Percentiles rank a stretch among this genome's conserved stretches.
Evolutionary conservation across 2,888 invertebrate species (phyloP).

Genomic region (Pogonocherus hispidulus): DNA sequence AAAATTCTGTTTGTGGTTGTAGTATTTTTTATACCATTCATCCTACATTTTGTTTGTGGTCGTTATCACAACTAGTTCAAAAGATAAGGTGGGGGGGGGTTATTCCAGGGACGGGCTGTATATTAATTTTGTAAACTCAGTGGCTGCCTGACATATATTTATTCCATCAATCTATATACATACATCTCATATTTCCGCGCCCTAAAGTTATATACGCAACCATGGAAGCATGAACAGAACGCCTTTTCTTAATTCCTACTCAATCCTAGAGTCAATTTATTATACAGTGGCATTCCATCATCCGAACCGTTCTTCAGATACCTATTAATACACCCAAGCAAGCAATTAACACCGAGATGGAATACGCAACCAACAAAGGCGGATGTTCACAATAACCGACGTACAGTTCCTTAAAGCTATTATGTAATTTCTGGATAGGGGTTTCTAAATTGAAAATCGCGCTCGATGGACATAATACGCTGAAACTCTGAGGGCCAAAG

Average conservation of each 20-base stretch:
- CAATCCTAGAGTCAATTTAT: constrained; percentile 50
- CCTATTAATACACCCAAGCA: constrained; percentile 24
- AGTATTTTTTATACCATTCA: too few relatives aligned
- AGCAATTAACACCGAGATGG: constrained; percentile 29
- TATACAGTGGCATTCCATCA: constrained; percentile 42
- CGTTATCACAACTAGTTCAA: too few relatives aligned
- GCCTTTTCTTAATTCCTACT: constrained; percentile 37
- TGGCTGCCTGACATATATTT: too few relatives aligned
- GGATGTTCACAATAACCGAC: constrained; percentile 26
- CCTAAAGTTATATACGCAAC: neutral
- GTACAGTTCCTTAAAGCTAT: constrained; percentile 14
- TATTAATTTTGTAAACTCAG: too few relatives aligned
- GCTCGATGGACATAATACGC: neutral
- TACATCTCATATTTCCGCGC: neutral
- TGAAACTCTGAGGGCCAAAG: neutral
- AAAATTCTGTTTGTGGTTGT: too few relatives aligned
- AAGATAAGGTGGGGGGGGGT: too few relatives aligned
- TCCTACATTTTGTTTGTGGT: too few relatives aligned
- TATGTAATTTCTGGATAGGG: constrained; percentile 16
- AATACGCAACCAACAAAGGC: constrained; percentile 22
- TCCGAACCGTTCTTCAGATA: constrained; percentile 23
- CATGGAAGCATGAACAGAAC: constrained; percentile 3
- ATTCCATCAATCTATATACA: neutral
- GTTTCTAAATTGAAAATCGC: constrained; percentile 11
- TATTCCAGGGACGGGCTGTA: too few relatives aligned